Base-by-base conservation (phyloP, 1,140 invertebrate genomes). In the Caligus rogercresseyi region DNA sequence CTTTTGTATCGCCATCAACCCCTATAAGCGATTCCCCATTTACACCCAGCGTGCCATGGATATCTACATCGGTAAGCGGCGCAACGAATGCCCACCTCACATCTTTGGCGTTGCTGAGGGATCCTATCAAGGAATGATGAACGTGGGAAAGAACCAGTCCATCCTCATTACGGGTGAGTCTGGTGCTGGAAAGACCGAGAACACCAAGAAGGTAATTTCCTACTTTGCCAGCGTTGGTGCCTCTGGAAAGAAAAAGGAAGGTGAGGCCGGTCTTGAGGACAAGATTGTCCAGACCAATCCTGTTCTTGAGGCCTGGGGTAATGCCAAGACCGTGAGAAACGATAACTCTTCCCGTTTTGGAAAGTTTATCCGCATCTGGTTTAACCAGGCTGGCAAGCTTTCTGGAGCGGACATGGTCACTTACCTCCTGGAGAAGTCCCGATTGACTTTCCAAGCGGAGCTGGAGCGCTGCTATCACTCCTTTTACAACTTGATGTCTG, bases 401-500 rank as follows among this genome's bases (percentile, higher is more conserved):
- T 77, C 77, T 65, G 78, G 78, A 69, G 77, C 76, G 69, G 77
- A 78, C 67, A 78, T 78, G 70, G 77, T 79, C 67, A 76, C 75
- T 64, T 76, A 76, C 65, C 71, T 81, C 67, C 71, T 81, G 67
- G 80, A 81, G 71, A 81, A 81, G 69, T 81, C 80, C 68, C 76
- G 80, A 87, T 95, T 99, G 77, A 98, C 98, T 77, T 98, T 93
- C 72, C 95, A 99, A 78, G 92, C 96, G 74, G 73, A 88, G 67
- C 79, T 95, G 69, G 96, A 99, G 79, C 86, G 96, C 77, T 98
- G 95, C 69, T 99, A 98, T 82, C 96, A 99, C 77, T 98, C 99
- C 76, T 99, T 99, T 88, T 99, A 99, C 81, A 95, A 98, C 76
- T 86, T 99, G 72, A 93, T 96, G 87, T 98, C 94, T 70, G 89